phyloP scores from a whole-genome alignment of 2,888 invertebrate species.

The Spisula subtruncata region DNA sequence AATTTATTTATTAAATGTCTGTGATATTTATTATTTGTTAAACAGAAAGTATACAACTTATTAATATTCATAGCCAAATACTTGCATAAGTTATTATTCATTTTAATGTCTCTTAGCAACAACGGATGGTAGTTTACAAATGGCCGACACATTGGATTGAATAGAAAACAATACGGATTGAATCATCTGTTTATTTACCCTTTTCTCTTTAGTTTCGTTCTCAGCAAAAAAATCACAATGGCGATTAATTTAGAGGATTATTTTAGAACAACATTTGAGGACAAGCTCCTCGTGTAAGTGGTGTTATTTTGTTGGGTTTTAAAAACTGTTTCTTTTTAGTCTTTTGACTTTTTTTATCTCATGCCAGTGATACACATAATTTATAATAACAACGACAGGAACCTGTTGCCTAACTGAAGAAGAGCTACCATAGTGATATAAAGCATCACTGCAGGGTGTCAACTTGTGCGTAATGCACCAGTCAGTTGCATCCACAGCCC shows the following conservation, averaged over 20 bases:
- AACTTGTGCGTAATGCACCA: no score
- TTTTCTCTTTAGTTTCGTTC: conserved; percentile 5
- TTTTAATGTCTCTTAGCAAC: conserved; percentile 71
- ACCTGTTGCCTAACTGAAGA: no score
- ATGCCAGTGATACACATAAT: no score
- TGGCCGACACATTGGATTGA: conserved; percentile 69
- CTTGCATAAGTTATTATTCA: background rate
- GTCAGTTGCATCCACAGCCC: no score
- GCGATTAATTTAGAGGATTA: conserved; percentile 87
- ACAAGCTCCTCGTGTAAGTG: conserved; percentile 87
- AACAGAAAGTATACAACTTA: background rate
- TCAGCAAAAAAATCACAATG: conserved; percentile 76
- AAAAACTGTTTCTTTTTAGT: no score
- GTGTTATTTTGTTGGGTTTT: background rate
- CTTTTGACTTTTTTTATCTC: no score
- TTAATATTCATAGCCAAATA: background rate
- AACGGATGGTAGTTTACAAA: conserved; percentile 71
- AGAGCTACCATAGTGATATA: no score
- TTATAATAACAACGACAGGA: no score
- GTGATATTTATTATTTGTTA: background rate
- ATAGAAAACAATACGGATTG: conserved; percentile 11
- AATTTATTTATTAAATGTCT: background rate
- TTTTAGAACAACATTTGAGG: conserved; percentile 87
- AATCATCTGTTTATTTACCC: background rate
- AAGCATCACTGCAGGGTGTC: no score